These are phyloP conservation scores for Cyprinodon diabolis DNA, from an alignment of 2,797 vertebrate genomes.

Conservation along the genomic window DNA sequence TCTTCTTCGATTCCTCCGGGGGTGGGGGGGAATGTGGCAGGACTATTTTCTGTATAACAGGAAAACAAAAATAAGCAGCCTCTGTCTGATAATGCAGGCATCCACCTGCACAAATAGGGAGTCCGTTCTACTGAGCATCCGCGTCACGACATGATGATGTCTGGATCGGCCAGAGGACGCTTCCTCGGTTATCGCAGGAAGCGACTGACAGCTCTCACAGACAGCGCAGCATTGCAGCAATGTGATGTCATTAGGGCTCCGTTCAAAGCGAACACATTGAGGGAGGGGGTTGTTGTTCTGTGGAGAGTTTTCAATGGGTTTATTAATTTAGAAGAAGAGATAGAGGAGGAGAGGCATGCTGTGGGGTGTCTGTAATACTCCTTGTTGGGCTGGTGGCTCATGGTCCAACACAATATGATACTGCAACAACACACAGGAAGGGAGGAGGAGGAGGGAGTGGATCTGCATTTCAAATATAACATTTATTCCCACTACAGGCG, in stretches of 20 bases:
- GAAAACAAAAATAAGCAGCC: constrained; percentile 39
- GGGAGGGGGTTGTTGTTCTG: not conserved
- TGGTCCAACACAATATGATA: constrained; percentile 57
- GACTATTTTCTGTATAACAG: constrained; percentile 38
- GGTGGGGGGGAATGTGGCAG: constrained; percentile 30
- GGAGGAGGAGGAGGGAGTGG: constrained; percentile 12
- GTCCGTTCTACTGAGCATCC: constrained; percentile 35
- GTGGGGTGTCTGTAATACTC: constrained; percentile 52
- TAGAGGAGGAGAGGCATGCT: constrained; percentile 23
- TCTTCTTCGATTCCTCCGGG: constrained; percentile 40
- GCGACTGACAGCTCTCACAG: constrained; percentile 62
- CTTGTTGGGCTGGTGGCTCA: constrained; percentile 52
- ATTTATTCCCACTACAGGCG: constrained; percentile 17
- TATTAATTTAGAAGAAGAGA: constrained; percentile 1
- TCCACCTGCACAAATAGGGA: constrained; percentile 60
- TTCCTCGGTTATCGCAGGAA: constrained; percentile 35
- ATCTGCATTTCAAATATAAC: constrained; percentile 42
- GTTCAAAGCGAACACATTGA: constrained; percentile 23
- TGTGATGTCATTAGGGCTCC: constrained; percentile 62
- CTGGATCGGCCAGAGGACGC: constrained; percentile 54
- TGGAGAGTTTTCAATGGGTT: constrained; percentile 17
- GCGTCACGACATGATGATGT: constrained; percentile 72
- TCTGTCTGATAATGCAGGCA: constrained; percentile 33
- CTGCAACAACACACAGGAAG: constrained; percentile 49
- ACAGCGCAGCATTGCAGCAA: constrained; percentile 69